These are phyloP conservation scores for Psammodynastes pulverulentus DNA, from an alignment of 2,113 vertebrate species.

Conservation along the genomic window DNA sequence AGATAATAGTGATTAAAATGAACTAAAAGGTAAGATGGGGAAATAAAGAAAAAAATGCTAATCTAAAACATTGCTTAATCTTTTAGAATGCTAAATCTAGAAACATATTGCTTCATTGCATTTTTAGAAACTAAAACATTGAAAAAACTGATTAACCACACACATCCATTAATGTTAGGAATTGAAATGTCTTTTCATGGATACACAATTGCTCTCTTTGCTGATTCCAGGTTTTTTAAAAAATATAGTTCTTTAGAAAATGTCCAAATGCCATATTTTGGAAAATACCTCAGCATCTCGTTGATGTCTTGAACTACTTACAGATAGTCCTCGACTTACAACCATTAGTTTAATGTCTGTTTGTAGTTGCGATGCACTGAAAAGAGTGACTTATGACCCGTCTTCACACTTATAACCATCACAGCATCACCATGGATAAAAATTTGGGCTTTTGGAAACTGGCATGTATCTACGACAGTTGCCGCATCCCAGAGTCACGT, in stretches of 20 bases:
- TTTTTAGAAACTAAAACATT: neutral
- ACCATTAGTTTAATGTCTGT: neutral
- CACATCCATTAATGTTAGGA: neutral
- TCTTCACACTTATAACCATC: neutral
- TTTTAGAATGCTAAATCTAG: neutral
- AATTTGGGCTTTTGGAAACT: neutral
- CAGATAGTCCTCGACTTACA: neutral
- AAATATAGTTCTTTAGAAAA: neutral
- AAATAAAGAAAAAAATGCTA: neutral
- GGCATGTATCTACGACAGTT: neutral
- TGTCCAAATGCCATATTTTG: neutral
- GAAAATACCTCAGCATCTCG: neutral
- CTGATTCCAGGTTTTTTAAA: neutral
- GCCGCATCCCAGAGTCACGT: neutral
- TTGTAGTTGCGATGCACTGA: neutral
- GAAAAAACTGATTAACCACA: neutral
- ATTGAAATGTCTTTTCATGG: neutral
- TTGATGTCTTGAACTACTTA: neutral
- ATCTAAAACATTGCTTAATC: neutral
- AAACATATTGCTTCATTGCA: neutral
- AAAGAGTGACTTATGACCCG: neutral
- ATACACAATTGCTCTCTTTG: neutral
- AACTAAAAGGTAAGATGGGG: neutral
- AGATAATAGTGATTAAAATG: neutral
- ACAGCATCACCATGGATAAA: neutral